Percentiles rank a stretch among this genome's conserved stretches.
Conservation (phyloP, 2,113 vertebrate species). For the Ovibos moschatus region DNA sequence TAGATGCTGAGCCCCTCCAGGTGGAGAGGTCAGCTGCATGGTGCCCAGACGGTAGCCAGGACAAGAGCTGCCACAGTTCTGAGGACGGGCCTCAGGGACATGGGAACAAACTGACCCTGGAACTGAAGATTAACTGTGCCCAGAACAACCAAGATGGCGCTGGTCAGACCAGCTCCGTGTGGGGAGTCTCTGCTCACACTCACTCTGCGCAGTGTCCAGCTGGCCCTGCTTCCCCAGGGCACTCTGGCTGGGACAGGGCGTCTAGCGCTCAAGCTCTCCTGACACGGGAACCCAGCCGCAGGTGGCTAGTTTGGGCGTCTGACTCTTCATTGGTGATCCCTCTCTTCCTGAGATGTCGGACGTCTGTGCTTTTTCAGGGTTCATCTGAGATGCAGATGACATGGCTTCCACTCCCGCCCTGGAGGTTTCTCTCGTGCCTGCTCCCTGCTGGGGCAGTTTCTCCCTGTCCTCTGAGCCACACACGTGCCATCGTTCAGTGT, state of each 20-base stretch:
- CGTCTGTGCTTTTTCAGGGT: not conserved
- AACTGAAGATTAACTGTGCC: not conserved
- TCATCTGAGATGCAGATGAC: not conserved
- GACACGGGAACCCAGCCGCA: not conserved
- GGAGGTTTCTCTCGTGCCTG: not conserved
- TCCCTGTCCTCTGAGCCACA: not conserved
- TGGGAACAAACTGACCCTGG: not conserved
- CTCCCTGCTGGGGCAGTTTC: not conserved
- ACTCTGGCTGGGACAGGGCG: not conserved
- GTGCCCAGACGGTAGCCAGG: accelerated
- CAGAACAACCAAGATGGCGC: accelerated
- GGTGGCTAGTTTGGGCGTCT: not conserved
- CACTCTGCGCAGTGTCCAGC: accelerated
- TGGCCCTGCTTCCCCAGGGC: not conserved
- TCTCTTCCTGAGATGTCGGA: not conserved
- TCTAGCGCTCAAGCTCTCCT: not conserved
- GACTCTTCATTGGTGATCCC: not conserved
- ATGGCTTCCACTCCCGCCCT: not conserved
- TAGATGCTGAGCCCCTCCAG: not conserved
- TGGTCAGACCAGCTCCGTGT: not conserved
- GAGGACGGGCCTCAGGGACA: not conserved
- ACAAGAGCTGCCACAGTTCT: not conserved
- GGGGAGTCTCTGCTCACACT: not conserved
- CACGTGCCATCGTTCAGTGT: not conserved
- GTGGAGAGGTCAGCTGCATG: not conserved